Evolutionary conservation across 2,113 vertebrate species (phyloP).

Genomic region (Rana temporaria): DNA sequence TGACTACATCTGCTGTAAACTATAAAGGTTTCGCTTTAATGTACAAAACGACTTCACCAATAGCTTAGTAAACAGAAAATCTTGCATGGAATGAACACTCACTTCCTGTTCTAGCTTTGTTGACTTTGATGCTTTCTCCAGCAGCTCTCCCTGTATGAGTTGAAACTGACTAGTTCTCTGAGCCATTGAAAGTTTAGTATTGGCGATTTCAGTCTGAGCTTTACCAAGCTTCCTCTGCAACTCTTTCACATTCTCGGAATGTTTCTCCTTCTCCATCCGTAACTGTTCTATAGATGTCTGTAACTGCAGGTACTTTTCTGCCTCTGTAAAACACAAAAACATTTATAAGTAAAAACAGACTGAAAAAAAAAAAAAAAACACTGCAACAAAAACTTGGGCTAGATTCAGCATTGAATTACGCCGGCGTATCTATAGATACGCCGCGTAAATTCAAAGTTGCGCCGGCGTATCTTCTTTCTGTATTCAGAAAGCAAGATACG

Average conservation of each 20-base stretch:
- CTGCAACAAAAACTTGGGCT: background rate
- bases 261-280: conserved; percentile 79
- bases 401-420: no score
- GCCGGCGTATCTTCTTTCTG: no score
- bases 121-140: conserved; percentile 83
- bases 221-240: conserved; percentile 77
- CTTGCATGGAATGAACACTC: conserved; percentile 59
- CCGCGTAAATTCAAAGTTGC: no score
- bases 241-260: conserved; percentile 73
- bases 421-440: no score
- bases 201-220: conserved; percentile 83
- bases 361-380: conserved; percentile 40
- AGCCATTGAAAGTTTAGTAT: conserved; percentile 85
- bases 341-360: background rate
- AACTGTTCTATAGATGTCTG: conserved; percentile 73
- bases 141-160: conserved; percentile 85
- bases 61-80: no score
- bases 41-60: no score
- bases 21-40: no score
- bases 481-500: no score
- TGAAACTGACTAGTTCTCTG: conserved; percentile 89
- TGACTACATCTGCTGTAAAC: no score
- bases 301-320: conserved; percentile 76
- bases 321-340: conserved; percentile 66
- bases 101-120: conserved; percentile 84